These are phyloP conservation scores for Mnemiopsis leidyi DNA, from an alignment of 37 sponge, comb jelly and placozoan genomes.

Conservation along the genomic window DNA sequence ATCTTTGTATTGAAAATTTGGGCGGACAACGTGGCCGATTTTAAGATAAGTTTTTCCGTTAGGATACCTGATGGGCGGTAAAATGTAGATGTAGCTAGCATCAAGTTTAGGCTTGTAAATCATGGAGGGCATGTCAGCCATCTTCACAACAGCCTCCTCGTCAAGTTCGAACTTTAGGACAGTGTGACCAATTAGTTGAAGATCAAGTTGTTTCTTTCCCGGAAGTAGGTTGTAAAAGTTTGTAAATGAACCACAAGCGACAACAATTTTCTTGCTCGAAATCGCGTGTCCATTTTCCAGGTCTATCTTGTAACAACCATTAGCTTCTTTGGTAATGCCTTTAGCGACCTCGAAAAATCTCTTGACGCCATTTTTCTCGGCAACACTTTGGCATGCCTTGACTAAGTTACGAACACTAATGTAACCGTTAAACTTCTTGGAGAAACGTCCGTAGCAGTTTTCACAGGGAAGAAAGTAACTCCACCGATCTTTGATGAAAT, in stretches of 20 bases:
- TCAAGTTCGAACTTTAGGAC: constrained; percentile 22
- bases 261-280: background rate
- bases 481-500: background rate
- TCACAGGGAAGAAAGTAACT: background rate
- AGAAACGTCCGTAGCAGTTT: constrained; percentile 18
- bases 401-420: constrained; percentile 51
- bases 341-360: background rate
- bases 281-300: background rate
- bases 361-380: background rate
- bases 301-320: background rate
- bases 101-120: background rate
- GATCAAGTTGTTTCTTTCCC: background rate
- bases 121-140: constrained; percentile 2
- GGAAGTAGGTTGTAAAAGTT: background rate
- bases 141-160: background rate
- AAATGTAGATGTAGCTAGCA: background rate
- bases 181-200: constrained; percentile 24
- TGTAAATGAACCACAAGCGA: constrained; percentile 35
- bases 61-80: constrained; percentile 39
- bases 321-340: background rate
- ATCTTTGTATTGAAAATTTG: background rate
- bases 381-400: background rate
- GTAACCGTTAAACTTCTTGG: constrained; percentile 27
- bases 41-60: constrained; percentile 46
- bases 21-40: constrained; percentile 3